A percentile compares a stretch with the other conserved stretches of the same genome.
These are phyloP conservation scores for Machaerirhynchus nigripectus DNA, from an alignment of 2,113 vertebrate species.

Conservation along the genomic window DNA sequence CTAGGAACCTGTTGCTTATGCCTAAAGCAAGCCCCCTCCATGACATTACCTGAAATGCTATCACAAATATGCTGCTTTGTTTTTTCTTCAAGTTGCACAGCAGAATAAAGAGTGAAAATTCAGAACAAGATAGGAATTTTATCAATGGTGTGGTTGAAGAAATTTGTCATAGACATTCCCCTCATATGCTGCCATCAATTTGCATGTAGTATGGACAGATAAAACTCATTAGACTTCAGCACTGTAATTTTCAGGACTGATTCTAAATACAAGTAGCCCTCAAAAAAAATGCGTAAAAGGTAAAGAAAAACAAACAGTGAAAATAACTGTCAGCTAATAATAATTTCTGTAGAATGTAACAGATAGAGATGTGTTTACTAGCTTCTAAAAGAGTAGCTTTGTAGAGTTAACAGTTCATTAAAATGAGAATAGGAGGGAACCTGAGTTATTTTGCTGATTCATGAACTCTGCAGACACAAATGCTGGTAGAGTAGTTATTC, in stretches of 20 bases:
- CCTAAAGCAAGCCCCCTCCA: background rate
- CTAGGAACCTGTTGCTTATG: background rate
- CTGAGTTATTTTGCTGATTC: slow-evolving; percentile 19
- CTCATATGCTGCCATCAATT: background rate
- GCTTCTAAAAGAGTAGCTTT: background rate
- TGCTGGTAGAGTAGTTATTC: background rate
- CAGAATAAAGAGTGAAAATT: background rate
- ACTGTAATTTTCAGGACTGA: background rate
- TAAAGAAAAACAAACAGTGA: background rate
- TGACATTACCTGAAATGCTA: background rate
- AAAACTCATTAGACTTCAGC: background rate
- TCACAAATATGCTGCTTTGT: background rate
- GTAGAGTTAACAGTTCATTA: slow-evolving; percentile 3
- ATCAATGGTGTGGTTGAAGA: background rate
- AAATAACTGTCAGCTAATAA: background rate
- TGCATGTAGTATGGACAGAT: background rate
- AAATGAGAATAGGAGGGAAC: slow-evolving; percentile 19
- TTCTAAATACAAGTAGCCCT: background rate
- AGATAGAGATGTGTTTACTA: background rate
- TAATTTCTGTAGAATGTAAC: background rate
- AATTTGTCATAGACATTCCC: background rate
- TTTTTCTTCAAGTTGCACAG: background rate
- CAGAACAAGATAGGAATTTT: background rate
- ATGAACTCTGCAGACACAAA: slow-evolving; percentile 37
- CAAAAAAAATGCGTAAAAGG: background rate